phyloP scores from a whole-genome alignment of 1,140 invertebrate genomes.

The Calephelis virginiensis region DNA sequence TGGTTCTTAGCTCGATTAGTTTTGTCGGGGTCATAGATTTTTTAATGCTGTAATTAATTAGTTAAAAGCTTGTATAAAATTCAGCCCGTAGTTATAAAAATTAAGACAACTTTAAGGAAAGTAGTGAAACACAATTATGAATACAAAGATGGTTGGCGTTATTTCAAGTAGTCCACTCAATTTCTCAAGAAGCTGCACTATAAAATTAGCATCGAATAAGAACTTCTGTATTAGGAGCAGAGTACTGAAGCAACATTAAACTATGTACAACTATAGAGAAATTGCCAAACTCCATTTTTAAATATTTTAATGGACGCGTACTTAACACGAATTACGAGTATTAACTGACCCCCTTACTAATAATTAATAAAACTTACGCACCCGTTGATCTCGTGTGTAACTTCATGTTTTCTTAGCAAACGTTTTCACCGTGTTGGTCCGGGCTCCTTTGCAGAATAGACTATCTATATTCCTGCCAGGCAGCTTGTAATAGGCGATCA shows the following conservation, averaged over 20 bases:
- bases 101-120: neutral
- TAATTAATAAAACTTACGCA: too few species aligned
- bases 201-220: conserved; percentile 34
- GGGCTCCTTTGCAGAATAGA: too few species aligned
- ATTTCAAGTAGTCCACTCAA: conserved; percentile 27
- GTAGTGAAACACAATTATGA: conserved; percentile 8
- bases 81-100: neutral
- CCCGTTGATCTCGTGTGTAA: too few species aligned
- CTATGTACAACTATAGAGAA: neutral
- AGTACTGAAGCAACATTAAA: conserved; percentile 16
- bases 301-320: neutral
- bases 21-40: too few species aligned
- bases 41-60: too few species aligned
- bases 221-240: conserved; percentile 26
- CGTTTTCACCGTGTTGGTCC: too few species aligned
- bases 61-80: too few species aligned
- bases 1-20: too few species aligned
- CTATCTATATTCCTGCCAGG: too few species aligned
- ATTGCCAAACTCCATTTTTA: neutral
- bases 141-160: conserved; percentile 21
- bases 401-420: too few species aligned
- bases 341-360: too few species aligned
- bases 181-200: conserved; percentile 24
- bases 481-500: too few species aligned
- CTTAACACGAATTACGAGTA: neutral